Evolutionary conservation across 2,797 vertebrate species (phyloP), one percentile per base, ranked within the genome.

Genomic region (Ammospiza maritima): DNA sequence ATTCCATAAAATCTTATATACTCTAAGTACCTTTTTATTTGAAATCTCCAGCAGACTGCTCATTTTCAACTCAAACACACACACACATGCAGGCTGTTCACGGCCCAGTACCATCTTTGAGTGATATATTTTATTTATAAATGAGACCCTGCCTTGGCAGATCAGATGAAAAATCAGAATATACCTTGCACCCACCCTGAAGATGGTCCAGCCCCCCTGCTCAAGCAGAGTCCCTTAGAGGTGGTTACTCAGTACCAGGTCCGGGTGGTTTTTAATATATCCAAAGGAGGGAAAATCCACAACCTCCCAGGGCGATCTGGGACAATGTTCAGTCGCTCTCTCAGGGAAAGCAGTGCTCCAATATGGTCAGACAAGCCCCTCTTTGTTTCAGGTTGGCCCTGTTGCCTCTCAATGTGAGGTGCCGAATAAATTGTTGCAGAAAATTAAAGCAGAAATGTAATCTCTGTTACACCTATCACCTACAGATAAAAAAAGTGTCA

Each of bases 201-300:
- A 30, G 42, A 16, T 60, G 9, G 8, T n/a, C 11, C 16, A 56
- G 18, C 2, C 2, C 2, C 6, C 3, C 12, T 42, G 30, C 6
- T 72, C 57, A 34, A 38, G 17, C 9, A 54, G 45, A 5, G 8
- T 4, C 54, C 23, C 17, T 4, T 11, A 26, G 23, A 42, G 8
- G 9, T 66, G 26, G 6, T 80, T n/a, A 30, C 21, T 26, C 50
- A 56, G 25, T 13, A 51, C 6, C 5, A 25, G 7, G 6, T 74
- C 40, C 32, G 38, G 16, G 16, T 62, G 13, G 5, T 5, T 85
- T 71, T 47, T 11, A 80, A 1, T 58, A 30, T n/a, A 17, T 50
- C 27, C 27, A 44, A 44, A 44, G 25, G 17, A 54, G 6, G 16
- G 21, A n/a, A 13, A 40, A 2, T 67, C 22, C 50, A 32, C 26